Percentiles rank a stretch among this genome's conserved stretches.
These are phyloP conservation scores for Parazoanthus swiftii DNA, from an alignment of 92 coral and sea anemone species.

Conservation along the genomic window DNA sequence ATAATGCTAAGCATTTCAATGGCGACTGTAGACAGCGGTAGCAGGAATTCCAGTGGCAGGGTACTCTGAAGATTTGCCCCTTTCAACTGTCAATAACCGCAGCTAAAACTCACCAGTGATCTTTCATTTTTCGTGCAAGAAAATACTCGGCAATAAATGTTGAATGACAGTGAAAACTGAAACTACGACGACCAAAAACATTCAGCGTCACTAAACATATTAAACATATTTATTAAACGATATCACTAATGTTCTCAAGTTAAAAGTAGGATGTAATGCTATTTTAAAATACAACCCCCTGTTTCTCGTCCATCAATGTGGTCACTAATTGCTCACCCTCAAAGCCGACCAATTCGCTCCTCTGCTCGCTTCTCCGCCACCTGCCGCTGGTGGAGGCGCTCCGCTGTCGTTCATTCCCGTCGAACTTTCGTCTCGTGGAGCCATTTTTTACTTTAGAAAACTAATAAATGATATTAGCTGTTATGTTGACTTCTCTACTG, in stretches of 20 bases:
- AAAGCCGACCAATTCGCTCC: slow-evolving; percentile 59
- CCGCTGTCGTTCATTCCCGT: slow-evolving; percentile 21
- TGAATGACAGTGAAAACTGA: too few species aligned
- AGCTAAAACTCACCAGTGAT: too few species aligned
- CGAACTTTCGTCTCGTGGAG: slow-evolving; percentile 36
- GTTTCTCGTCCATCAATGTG: neutral
- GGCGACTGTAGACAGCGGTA: too few species aligned
- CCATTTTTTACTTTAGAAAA: slow-evolving; percentile 23
- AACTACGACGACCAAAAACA: neutral
- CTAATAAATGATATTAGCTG: neutral
- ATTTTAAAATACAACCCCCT: neutral
- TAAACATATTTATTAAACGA: too few species aligned
- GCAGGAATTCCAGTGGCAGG: too few species aligned
- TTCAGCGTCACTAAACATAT: neutral
- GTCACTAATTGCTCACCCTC: slow-evolving; percentile 39
- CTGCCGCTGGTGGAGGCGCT: slow-evolving; percentile 6
- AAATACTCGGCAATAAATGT: too few species aligned
- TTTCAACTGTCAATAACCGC: too few species aligned
- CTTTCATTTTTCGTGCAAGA: too few species aligned
- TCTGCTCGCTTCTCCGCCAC: neutral
- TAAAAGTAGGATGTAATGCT: neutral
- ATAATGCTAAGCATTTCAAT: too few species aligned
- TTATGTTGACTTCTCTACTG: neutral
- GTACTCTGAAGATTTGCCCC: too few species aligned
- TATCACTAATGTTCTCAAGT: neutral